These are phyloP conservation scores for Coptodon rendalli DNA, from an alignment of 2,113 vertebrate genomes.

Conservation along the genomic window DNA sequence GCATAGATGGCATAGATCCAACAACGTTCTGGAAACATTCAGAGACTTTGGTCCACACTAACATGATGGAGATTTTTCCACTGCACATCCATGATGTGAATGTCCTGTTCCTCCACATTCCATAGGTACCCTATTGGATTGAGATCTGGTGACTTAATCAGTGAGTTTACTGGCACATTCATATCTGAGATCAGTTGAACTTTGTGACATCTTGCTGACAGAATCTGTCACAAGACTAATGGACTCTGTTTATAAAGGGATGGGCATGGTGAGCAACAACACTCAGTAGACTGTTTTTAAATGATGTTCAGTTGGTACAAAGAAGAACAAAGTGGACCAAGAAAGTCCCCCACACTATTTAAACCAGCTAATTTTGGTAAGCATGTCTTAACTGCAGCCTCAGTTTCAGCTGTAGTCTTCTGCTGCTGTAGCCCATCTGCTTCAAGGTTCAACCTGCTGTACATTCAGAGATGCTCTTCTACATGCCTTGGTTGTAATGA, in stretches of 20 bases:
- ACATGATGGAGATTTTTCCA: neutral
- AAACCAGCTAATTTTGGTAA: neutral
- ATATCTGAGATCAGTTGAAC: neutral
- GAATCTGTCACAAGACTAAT: neutral
- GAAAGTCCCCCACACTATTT: neutral
- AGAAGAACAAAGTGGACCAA: neutral
- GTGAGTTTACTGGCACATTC: neutral
- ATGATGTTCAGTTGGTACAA: neutral
- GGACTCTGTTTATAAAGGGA: neutral
- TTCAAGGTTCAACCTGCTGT: neutral
- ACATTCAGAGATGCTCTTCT: neutral
- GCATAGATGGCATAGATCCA: neutral
- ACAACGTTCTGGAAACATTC: neutral
- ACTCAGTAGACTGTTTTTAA: neutral
- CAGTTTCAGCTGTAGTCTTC: neutral
- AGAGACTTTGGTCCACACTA: neutral
- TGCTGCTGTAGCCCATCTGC: neutral
- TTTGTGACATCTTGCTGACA: neutral
- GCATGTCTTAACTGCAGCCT: neutral
- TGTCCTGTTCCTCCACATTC: neutral
- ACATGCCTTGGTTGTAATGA: neutral
- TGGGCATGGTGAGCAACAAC: neutral
- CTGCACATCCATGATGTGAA: neutral
- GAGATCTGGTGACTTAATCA: neutral
- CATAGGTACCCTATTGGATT: neutral